Base-by-base conservation (phyloP, 2,113 vertebrate genomes). In the Trematomus loennbergii region DNA sequence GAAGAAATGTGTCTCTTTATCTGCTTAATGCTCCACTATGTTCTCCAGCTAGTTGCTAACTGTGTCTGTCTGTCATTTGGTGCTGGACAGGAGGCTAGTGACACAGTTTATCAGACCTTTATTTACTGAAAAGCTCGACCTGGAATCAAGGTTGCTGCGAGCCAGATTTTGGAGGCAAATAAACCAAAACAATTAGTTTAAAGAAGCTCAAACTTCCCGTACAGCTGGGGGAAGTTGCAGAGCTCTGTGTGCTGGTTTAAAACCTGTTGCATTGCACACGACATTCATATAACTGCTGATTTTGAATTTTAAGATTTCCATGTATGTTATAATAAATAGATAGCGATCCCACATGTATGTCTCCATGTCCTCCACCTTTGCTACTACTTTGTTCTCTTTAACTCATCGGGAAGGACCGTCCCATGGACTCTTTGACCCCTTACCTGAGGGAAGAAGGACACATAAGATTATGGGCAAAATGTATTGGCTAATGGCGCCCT, bases 391-490 rank as follows among this genome's bases (percentile, higher is more conserved):
- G 64, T 11, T 57, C 12, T 22, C 50, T 40, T 12, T 43, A 62
- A 73, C 74, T 73, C 46, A 59, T 57, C 61, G 86, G 25, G 25
- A 29, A 29, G 29, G 29, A 29, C 29, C 29, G 29, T 29, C 29
- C 29, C 29, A 29, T 29, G 25, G 25, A 29, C 25, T 29, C 25
- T 29, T 29, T 3, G 25, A 29, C 25, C 25, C 25, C 25, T 29
- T 29, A 29, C 25, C 25, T 29, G 25, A 29, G 77, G 67, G 17
- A 36, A 18, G 3, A 15, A 7, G 9, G 15, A 57, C 49, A 33
- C 46, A 25, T 22, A 57, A 48, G 25, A 49, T 64, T 46, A 22
- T 11, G 16, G 29, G 48, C 53, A 65, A 73, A 83, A 61, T 48
- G 18, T n/a, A 66, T 54, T 36, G 43, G 2, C 33, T 62, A 72